Conservation (phyloP, 2,888 invertebrate genomes). For the Gibbula magus region DNA sequence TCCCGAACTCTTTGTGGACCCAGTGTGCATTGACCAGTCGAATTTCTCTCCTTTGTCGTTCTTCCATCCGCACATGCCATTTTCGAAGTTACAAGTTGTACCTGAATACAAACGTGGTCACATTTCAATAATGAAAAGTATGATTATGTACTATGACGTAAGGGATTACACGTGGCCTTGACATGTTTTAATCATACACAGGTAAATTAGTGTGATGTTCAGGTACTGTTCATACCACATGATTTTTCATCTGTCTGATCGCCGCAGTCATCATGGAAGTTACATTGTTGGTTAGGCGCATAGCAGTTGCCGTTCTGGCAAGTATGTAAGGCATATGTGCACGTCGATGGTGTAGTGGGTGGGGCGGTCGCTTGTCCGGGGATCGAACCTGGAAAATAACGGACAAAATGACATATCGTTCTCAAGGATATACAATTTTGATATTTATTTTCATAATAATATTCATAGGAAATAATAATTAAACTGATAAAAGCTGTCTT, state of each 20-base stretch:
- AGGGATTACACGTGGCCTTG: too few species aligned
- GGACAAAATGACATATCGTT: not conserved
- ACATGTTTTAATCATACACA: too few species aligned
- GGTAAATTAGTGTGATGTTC: too few species aligned
- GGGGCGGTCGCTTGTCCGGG: slow-evolving; percentile 56
- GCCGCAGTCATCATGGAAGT: slow-evolving; percentile 63
- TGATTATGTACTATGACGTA: too few species aligned
- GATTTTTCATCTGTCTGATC: slow-evolving; percentile 59
- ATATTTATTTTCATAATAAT: not conserved
- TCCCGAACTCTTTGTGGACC: slow-evolving; percentile 35
- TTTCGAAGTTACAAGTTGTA: slow-evolving; percentile 60
- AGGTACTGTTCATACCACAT: slow-evolving; percentile 59
- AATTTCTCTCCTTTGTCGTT: slow-evolving; percentile 54
- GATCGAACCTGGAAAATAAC: slow-evolving; percentile 37
- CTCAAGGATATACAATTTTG: too few species aligned
- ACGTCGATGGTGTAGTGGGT: slow-evolving; percentile 45
- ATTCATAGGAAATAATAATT: not conserved
- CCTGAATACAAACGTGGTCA: slow-evolving; percentile 35
- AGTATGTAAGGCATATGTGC: slow-evolving; percentile 43
- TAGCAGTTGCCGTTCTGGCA: slow-evolving; percentile 60
- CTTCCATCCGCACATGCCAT: slow-evolving; percentile 59
- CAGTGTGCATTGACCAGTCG: slow-evolving; percentile 52
- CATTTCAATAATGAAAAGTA: too few species aligned
- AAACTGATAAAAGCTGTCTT: not conserved
- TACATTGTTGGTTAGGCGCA: slow-evolving; percentile 48